Evolutionary conservation across 2,888 invertebrate genomes (phyloP).

Genomic region (Stictocephala bisonia): DNA sequence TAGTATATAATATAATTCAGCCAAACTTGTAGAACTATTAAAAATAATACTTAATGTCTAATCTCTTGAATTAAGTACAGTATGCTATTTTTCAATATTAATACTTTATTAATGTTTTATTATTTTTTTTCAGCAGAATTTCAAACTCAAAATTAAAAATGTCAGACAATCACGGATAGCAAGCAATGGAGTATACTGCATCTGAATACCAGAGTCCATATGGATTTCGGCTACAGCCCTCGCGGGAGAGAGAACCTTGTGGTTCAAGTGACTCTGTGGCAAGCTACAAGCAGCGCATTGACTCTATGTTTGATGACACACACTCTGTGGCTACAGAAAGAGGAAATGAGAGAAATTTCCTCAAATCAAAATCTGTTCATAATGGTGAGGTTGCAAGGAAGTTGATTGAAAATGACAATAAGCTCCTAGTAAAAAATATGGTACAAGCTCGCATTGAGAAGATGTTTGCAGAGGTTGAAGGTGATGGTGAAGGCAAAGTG

Average conservation of each 20-base stretch:
- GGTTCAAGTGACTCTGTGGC: slow-evolving; percentile 33
- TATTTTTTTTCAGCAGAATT: too few species aligned
- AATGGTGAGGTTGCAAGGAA: slow-evolving; percentile 52
- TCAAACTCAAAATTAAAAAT: background rate
- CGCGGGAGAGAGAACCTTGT: background rate
- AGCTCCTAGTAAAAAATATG: slow-evolving; percentile 67
- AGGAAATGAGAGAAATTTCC: slow-evolving; percentile 58
- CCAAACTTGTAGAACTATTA: too few species aligned
- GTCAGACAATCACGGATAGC: background rate
- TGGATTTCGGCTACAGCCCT: slow-evolving; percentile 35
- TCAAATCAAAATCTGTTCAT: slow-evolving; percentile 49
- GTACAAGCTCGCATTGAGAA: slow-evolving; percentile 89
- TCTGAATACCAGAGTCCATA: slow-evolving; percentile 21
- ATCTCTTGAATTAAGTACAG: too few species aligned
- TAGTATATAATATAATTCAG: too few species aligned
- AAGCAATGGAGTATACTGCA: slow-evolving; percentile 10
- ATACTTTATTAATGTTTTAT: too few species aligned
- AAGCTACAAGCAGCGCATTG: slow-evolving; percentile 80
- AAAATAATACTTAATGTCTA: too few species aligned
- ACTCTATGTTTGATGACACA: slow-evolving; percentile 84
- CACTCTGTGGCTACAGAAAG: slow-evolving; percentile 68
- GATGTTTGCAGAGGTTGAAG: slow-evolving; percentile 72
- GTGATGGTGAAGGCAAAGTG: background rate
- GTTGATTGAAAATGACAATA: slow-evolving; percentile 32
- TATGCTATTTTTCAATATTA: too few species aligned